Percentiles rank a stretch among this genome's conserved stretches.
These are phyloP conservation scores for Itoplectis maculator DNA, from an alignment of 2,888 invertebrate genomes.

Conservation along the genomic window DNA sequence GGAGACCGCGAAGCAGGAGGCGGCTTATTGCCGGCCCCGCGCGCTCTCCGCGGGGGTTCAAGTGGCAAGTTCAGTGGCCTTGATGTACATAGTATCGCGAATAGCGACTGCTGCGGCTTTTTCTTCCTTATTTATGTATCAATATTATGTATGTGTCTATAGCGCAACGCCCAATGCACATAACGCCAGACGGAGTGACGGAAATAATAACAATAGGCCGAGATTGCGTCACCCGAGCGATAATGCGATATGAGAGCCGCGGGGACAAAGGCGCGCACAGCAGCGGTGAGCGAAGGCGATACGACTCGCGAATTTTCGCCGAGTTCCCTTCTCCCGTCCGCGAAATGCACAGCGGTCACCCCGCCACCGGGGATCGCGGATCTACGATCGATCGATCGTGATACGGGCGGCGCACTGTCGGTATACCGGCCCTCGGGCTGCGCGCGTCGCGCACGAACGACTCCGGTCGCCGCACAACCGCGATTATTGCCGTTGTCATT, in stretches of 20 bases:
- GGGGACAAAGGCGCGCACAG: constrained; percentile 8
- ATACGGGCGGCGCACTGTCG: no score
- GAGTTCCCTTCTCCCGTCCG: constrained; percentile 25
- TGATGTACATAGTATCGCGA: constrained; percentile 65
- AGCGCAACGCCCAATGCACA: constrained; percentile 1
- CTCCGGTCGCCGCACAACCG: constrained; percentile 66
- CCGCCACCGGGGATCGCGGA: no score
- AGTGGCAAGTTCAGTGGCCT: constrained; percentile 80
- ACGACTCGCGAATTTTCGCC: constrained; percentile 30
- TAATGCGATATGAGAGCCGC: background rate
- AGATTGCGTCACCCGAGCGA: constrained; percentile 8
- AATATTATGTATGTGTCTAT: no score
- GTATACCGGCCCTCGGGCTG: constrained; percentile 67
- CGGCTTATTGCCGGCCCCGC: constrained; percentile 3
- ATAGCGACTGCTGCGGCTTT: constrained; percentile 4
- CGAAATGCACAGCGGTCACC: constrained; percentile 2
- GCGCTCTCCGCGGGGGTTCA: constrained; percentile 70
- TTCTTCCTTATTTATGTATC: constrained; percentile 18
- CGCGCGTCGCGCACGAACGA: constrained; percentile 75
- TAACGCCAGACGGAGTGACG: constrained; percentile 14
- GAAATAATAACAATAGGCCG: constrained; percentile 35
- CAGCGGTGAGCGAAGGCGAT: constrained; percentile 2
- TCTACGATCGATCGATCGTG: constrained; percentile 65
- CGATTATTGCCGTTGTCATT: constrained; percentile 29
- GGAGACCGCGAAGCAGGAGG: background rate